These are phyloP conservation scores for Euphydryas editha DNA, from an alignment of 2,888 invertebrate species.

Conservation along the genomic window DNA sequence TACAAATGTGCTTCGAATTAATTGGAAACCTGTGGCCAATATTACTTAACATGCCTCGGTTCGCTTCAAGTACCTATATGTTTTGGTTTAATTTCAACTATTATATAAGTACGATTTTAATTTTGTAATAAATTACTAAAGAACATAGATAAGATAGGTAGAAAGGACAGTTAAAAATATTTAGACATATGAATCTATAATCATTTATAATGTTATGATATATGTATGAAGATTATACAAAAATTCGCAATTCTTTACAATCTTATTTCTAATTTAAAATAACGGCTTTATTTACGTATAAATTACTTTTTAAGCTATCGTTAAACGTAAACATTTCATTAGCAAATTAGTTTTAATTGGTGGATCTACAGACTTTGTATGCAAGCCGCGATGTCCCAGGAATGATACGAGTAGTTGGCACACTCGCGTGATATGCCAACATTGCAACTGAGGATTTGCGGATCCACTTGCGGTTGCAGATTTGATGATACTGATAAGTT, in stretches of 20 bases:
- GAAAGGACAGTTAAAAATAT: too few species aligned
- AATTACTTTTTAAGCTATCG: background rate
- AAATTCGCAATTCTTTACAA: too few species aligned
- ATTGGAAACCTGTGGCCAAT: background rate
- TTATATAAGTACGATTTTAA: too few species aligned
- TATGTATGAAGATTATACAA: too few species aligned
- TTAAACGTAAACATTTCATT: conserved; percentile 31
- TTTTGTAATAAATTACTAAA: too few species aligned
- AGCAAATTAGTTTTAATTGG: conserved; percentile 38
- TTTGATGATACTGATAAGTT: background rate
- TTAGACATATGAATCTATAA: too few species aligned
- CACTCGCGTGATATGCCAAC: conserved; percentile 73
- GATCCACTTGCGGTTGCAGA: background rate
- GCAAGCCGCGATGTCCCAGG: conserved; percentile 47
- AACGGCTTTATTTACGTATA: too few species aligned
- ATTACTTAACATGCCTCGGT: background rate
- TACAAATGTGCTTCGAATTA: conserved; percentile 7
- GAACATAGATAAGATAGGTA: too few species aligned
- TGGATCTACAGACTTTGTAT: conserved; percentile 28
- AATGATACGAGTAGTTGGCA: conserved; percentile 50
- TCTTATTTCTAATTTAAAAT: too few species aligned
- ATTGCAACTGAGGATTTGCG: conserved; percentile 51
- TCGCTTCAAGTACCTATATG: too few species aligned
- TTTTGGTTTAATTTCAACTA: too few species aligned
- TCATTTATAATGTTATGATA: too few species aligned